Evolutionary conservation across 2,113 vertebrate genomes (phyloP).

Genomic region (Plestiodon gilberti): DNA sequence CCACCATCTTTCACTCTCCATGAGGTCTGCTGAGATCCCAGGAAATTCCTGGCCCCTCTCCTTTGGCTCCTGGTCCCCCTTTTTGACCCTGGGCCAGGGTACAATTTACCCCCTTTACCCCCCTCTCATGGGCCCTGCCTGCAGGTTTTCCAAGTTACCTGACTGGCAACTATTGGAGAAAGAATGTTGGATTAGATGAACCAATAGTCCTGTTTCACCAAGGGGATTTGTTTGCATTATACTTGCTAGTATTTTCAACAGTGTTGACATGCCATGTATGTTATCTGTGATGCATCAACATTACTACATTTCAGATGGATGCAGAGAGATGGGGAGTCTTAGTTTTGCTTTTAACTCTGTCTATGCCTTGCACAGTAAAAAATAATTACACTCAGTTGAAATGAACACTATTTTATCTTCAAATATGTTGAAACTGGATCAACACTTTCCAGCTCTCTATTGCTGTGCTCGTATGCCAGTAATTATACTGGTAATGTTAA

Average conservation of each 20-base stretch:
- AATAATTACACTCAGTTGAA: neutral
- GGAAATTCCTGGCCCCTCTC: no score
- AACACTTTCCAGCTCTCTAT: neutral
- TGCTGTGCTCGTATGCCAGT: neutral
- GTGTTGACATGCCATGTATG: no score
- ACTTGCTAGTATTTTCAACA: rapidly evolving
- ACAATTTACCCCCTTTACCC: no score
- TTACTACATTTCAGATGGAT: neutral
- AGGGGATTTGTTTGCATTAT: no score
- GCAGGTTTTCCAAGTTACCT: no score
- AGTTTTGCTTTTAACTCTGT: neutral
- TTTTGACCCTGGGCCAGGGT: no score
- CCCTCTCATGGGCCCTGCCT: no score
- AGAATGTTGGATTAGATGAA: neutral
- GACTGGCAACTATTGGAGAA: neutral
- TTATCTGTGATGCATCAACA: no score
- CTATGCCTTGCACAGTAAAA: neutral
- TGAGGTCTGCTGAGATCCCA: no score
- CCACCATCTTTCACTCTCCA: no score
- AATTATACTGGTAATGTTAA: neutral
- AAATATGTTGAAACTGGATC: neutral
- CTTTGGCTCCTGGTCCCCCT: no score
- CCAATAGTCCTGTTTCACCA: neutral
- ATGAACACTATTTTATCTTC: no score
- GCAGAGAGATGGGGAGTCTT: neutral